Base-by-base conservation (phyloP, 2,113 vertebrate species). In the Takifugu bimaculatus region DNA sequence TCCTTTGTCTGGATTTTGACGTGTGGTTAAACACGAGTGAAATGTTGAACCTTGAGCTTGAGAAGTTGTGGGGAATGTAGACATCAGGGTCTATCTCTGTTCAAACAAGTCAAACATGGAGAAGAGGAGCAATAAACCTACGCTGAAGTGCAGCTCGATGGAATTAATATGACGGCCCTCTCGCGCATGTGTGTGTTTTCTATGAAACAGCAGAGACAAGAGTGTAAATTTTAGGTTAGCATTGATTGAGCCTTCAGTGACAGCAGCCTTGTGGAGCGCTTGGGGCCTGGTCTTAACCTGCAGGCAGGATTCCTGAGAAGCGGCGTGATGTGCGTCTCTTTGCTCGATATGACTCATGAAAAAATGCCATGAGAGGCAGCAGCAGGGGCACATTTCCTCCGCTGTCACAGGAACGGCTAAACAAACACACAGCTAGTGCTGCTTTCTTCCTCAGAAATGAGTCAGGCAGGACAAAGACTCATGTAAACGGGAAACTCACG, bases 31-130 rank as follows among this genome's bases (percentile, higher is more conserved):
- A 60, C 27, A 15, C 47, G 80, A 77, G 78, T 78, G 75, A 85
- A 77, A 87, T 81, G 60, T 74, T 83, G 79, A 66, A 86, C 80
- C 64, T 77, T 85, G 83, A 88, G 82, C 85, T 81, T 80, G 78
- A 82, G 75, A 56, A 75, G 71, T 73, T 65, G 77, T 84, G 76
- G 68, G 82, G 81, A 87, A 87, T 85, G 85, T 82, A 60, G 85
- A 78, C 73, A 51, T 63, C 11, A 26, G 66, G 73, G 72, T 80
- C 79, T 60, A 80, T 55, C 71, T 74, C 68, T 74, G 72, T 75
- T 80, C 70, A 83, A 83, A 86, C 77, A 77, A 27, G 11, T 56
- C 62, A 61, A 71, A 63, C 70, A 70, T 65, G 50, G 44, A 39
- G 47, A 4, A 2, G 48, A 56, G 35, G 63, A 62, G 20, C 20